Base-by-base conservation (phyloP, 2,113 vertebrate genomes). In the Chinchilla lanigera region DNA sequence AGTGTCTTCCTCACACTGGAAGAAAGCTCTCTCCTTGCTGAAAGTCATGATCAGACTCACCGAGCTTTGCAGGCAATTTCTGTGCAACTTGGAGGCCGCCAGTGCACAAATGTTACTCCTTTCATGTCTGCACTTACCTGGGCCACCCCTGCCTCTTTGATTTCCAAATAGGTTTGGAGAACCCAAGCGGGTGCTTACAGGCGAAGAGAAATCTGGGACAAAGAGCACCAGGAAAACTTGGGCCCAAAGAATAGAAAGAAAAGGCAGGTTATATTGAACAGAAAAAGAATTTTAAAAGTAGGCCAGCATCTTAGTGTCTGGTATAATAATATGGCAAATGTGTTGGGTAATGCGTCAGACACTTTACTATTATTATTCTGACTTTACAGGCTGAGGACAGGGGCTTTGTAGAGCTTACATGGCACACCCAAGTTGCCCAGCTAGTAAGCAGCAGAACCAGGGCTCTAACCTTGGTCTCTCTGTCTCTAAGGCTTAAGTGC, bases 211-310 rank as follows among this genome's bases (percentile, higher is more conserved):
- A 90, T 95, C 87, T 92, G 83, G 96, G 90, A 90, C 95, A 95
- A 86, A 89, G 92, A 94, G 73, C 93, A 44, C 86, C 95, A 93
- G 89, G 95, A 96, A 89, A 86, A 96, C 75, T 38, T 19, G 92
- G 69, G 81, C 50, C 86, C 65, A 89, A 78, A 91, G 93, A 41
- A 82, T 2, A 94, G 85, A 81, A 52, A 82, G 77, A 73, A 93
- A 92, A 95, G 87, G n/a, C 89, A 89, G 83, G 60, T 78, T 69
- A 73, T 63, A 82, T 28, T 60, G 82, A 82, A 93, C 60, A 95
- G 93, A 93, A 85, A 78, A 78, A 47, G 75, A 83, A 63, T 35
- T 16, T n/a, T 16, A 35, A 94, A 96, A 90, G 38, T 77, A 95
- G 96, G 94, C 65, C 52, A 84, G 38, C 94, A 71, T 95, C 90